These are phyloP conservation scores for Philhelius pedissequus DNA, from an alignment of 2,888 invertebrate species.

Conservation along the genomic window DNA sequence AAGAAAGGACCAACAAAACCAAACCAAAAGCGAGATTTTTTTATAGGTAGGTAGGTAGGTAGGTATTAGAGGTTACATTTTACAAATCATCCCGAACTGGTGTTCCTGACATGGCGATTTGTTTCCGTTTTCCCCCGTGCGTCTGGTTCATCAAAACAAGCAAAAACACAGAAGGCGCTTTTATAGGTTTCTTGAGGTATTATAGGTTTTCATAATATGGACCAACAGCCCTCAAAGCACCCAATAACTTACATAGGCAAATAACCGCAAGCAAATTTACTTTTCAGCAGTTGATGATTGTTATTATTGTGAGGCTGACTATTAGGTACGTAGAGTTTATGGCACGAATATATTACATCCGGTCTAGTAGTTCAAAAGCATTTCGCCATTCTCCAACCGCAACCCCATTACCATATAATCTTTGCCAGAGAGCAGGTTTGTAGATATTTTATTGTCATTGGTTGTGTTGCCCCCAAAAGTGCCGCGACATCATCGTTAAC, in stretches of 20 bases:
- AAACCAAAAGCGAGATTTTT: constrained; percentile 19
- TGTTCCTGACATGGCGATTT: constrained; percentile 51
- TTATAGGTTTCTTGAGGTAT: constrained; percentile 22
- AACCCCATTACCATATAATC: constrained; percentile 21
- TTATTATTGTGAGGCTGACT: constrained; percentile 1
- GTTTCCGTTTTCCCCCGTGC: constrained; percentile 7
- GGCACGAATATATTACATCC: constrained; percentile 48
- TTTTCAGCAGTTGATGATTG: constrained; percentile 17
- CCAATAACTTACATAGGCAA: neutral
- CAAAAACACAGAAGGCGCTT: neutral
- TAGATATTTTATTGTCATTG: constrained; percentile 4
- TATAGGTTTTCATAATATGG: constrained; percentile 9
- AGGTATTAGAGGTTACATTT: constrained; percentile 41
- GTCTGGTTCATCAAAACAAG: neutral
- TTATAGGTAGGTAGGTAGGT: too few relatives aligned
- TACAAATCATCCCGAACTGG: constrained; percentile 52
- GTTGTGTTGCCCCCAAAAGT: constrained; percentile 17
- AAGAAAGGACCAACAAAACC: constrained; percentile 6
- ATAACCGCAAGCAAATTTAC: constrained; percentile 15
- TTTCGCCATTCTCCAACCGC: constrained; percentile 8
- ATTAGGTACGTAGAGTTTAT: neutral
- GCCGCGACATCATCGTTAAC: neutral
- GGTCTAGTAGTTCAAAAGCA: constrained; percentile 30
- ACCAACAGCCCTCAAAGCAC: neutral
- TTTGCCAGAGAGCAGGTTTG: neutral